phyloP scores from a whole-genome alignment of 2,888 invertebrate genomes.

The Dynastes maya region DNA sequence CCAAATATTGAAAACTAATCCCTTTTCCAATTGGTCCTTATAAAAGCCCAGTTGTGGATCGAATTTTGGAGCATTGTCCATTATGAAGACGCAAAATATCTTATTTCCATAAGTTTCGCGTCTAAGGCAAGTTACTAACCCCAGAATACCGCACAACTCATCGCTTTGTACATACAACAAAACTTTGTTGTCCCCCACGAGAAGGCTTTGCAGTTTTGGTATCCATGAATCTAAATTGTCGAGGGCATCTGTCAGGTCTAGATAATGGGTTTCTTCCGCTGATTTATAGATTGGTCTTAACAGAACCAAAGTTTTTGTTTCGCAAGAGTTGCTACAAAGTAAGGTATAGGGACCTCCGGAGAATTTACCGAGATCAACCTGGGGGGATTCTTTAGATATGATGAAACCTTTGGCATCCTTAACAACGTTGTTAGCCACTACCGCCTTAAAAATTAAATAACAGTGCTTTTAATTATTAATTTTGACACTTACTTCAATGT shows the following conservation, averaged over 20 bases:
- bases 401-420: slow-evolving; percentile 42
- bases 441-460: background rate
- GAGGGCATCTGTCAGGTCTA: background rate
- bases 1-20: slow-evolving; percentile 86
- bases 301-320: slow-evolving; percentile 43
- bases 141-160: slow-evolving; percentile 85
- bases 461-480: no score
- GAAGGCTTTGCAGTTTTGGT: slow-evolving; percentile 16
- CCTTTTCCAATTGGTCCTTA: slow-evolving; percentile 75
- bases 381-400: slow-evolving; percentile 42
- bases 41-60: slow-evolving; percentile 67
- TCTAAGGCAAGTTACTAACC: slow-evolving; percentile 90
- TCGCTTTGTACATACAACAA: slow-evolving; percentile 79
- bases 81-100: slow-evolving; percentile 68
- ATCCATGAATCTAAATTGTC: slow-evolving; percentile 37
- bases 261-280: background rate
- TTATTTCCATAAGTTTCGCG: slow-evolving; percentile 78
- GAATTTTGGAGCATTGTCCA: slow-evolving; percentile 41
- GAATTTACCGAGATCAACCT: slow-evolving; percentile 29
- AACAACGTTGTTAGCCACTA: background rate
- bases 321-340: background rate
- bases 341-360: background rate
- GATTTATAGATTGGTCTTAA: slow-evolving; percentile 1
- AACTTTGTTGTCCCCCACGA: slow-evolving; percentile 66
- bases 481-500: background rate